A percentile compares a stretch with the other conserved stretches of the same genome.
Conservation (phyloP, 1,140 invertebrate species). For the Drosophila sp. region DNA sequence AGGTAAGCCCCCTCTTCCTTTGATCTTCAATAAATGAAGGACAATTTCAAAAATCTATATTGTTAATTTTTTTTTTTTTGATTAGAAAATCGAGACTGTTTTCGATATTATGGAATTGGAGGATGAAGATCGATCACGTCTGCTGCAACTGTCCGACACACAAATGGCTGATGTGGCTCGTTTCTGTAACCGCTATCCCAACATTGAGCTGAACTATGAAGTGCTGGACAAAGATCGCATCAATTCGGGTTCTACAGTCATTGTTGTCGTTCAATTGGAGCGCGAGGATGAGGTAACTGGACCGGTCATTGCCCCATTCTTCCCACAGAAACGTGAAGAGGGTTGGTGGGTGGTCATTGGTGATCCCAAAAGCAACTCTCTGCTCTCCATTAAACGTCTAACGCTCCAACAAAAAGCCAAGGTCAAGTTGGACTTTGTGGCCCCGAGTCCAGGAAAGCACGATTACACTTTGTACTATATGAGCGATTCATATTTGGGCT, state of each 20-base stretch:
- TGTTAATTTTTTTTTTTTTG: conserved; percentile 33
- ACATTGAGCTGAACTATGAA: conserved; percentile 98
- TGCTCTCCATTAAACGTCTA: conserved; percentile 97
- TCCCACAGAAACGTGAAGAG: conserved; percentile 99
- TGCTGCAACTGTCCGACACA: conserved; percentile 92
- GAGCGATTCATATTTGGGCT: conserved; percentile 99
- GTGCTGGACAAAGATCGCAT: conserved; percentile 92
- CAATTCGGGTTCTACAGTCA: conserved; percentile 91
- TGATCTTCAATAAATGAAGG: neutral
- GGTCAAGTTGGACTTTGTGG: conserved; percentile 97
- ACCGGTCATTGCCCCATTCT: conserved; percentile 98
- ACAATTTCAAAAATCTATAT: neutral
- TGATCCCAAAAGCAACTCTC: conserved; percentile 95
- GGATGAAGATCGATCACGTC: conserved; percentile 93
- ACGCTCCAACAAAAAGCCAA: conserved; percentile 97
- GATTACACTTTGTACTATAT: conserved; percentile 98
- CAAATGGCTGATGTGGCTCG: conserved; percentile 98
- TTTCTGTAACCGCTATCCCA: conserved; percentile 99
- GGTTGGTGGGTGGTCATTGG: conserved; percentile 99
- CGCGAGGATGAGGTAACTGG: conserved; percentile 98
- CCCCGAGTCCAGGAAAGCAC: conserved; percentile 92
- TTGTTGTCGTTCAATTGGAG: conserved; percentile 96
- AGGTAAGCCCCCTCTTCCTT: conserved; percentile 76
- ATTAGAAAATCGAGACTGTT: conserved; percentile 94
- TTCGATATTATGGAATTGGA: conserved; percentile 99